Evolutionary conservation across 23 tunicate species (phyloP), one percentile per base, ranked within the genome.

Genomic region (Halocynthia roretzi): DNA sequence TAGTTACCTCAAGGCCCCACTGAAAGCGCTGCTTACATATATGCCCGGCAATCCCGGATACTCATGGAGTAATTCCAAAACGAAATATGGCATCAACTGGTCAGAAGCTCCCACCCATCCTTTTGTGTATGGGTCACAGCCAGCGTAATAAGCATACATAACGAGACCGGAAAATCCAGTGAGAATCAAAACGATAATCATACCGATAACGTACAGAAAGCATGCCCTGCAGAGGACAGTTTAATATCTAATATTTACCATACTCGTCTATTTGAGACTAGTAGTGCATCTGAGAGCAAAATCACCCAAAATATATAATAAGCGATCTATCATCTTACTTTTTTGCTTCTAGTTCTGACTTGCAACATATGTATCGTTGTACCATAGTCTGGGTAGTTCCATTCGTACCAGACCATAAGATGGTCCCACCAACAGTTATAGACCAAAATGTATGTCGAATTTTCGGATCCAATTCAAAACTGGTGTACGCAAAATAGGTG

Each of bases 31-130:
- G 71, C 72, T 53, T 19, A 83, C 75, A 22, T 57, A 76, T n/a
- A 83, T 51, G 17, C 87, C 75, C 21, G 87, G 82, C 11, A 70
- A 62, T 6, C 87, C 87, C 0, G 87, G 87, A 67, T 14, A 65
- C 0, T 79, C 51, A 9, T 76, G 57, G 54, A 83, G 76, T 12
- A 53, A 19, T 17, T 83, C 75, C 21, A 83, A 49, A 7, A 68
- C 87, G 49, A 83, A 83, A 56, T 83, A 76, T 44, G 87, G 87
- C 82, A 76, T 76, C 57, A 83, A 58, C 56, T 83, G 87, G 50
- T 67, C 82, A 6, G 64, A 17, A 14, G 81, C 82, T 18, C 62
- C 52, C 6, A 83, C 82, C 87, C 87, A 83, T 22, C 75, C 83
- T 14, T 62, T 72, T 17, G 82, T 14, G 53, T 49, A 76, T 44